These are phyloP conservation scores for Eunapius fragilis DNA, from an alignment of 37 sponge, comb jelly and placozoan genomes.

Conservation along the genomic window DNA sequence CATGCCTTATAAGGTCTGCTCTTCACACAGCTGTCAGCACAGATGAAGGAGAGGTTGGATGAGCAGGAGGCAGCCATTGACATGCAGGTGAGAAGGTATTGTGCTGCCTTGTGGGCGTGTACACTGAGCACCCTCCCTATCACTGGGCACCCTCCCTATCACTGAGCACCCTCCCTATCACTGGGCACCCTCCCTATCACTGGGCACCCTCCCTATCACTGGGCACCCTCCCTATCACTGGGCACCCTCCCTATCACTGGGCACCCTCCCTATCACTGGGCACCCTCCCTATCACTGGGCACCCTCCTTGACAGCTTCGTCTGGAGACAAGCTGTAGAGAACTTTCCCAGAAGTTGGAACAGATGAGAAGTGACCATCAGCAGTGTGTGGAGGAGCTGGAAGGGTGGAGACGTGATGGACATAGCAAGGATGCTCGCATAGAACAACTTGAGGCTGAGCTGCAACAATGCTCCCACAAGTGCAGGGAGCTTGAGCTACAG, in stretches of 20 bases:
- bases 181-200: background rate
- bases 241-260: background rate
- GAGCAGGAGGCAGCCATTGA: constrained; percentile 11
- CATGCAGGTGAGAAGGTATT: background rate
- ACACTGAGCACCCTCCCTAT: background rate
- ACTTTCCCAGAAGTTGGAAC: constrained; percentile 1
- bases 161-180: too few relatives aligned
- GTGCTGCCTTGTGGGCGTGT: background rate
- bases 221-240: background rate
- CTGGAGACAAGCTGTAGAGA: constrained; percentile 4
- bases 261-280: background rate
- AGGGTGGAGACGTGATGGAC: background rate
- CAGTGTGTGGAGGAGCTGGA: constrained; percentile 1
- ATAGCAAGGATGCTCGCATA: background rate
- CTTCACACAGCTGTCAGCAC: constrained; percentile 1
- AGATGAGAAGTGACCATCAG: background rate
- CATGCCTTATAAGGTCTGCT: background rate
- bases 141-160: too few relatives aligned
- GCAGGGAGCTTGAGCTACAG: background rate
- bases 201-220: background rate
- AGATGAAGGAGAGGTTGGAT: background rate
- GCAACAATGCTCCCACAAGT: background rate
- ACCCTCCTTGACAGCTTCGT: background rate
- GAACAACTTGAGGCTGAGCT: background rate
- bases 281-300: background rate